Conservation (phyloP, 2,797 vertebrate species). For the Gila robusta region DNA sequence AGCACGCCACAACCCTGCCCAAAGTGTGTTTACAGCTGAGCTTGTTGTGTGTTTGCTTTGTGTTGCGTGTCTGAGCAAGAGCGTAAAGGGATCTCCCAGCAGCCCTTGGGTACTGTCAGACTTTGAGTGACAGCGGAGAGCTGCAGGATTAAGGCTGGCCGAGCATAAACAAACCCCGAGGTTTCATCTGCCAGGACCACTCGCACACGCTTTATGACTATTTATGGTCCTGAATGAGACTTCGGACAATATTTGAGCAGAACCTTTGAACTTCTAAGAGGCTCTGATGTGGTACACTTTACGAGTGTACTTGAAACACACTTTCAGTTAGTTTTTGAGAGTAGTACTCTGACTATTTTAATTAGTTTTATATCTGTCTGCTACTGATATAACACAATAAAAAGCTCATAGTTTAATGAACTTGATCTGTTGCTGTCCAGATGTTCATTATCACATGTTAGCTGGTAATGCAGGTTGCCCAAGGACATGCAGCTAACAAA, state of each 20-base stretch:
- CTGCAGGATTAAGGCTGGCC: conserved; percentile 70
- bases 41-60: conserved; percentile 57
- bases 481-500: neutral
- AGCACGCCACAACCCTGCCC: neutral
- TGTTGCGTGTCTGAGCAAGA: conserved; percentile 57
- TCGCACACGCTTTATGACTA: conserved; percentile 9
- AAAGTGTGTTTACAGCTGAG: conserved; percentile 44
- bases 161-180: conserved; percentile 71
- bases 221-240: conserved; percentile 16
- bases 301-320: neutral
- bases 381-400: neutral
- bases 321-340: neutral
- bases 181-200: conserved; percentile 49
- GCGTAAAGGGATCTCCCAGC: conserved; percentile 56
- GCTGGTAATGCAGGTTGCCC: neutral
- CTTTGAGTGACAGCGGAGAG: conserved; percentile 72
- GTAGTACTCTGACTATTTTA: neutral
- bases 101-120: conserved; percentile 71
- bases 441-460: neutral
- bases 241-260: neutral
- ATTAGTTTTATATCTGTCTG: neutral
- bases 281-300: neutral
- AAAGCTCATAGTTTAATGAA: neutral
- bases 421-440: neutral
- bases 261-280: neutral